A percentile compares a stretch with the other conserved stretches of the same genome.
Conservation (phyloP, 1,140 invertebrate species). For the Stenopsyche tienmushanensis region DNA sequence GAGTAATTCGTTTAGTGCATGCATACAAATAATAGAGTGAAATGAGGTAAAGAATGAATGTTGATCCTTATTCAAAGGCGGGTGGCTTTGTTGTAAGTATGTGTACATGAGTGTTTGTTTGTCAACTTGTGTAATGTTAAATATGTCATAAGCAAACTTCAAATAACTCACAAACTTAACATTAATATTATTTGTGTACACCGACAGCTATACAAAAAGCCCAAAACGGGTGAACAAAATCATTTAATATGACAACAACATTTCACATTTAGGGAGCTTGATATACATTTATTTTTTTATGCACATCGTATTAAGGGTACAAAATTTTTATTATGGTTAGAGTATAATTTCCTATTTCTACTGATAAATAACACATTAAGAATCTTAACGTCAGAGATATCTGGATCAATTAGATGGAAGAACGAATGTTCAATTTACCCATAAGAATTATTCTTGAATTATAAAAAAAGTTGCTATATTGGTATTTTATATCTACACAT, state of each 20-base stretch:
- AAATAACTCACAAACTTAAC: conserved; percentile 12
- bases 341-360: conserved; percentile 22
- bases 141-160: conserved; percentile 2
- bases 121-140: conserved; percentile 5
- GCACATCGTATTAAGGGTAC: conserved; percentile 9
- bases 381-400: conserved; percentile 11
- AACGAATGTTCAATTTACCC: conserved; percentile 14
- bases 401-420: conserved; percentile 16
- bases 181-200: conserved; percentile 8
- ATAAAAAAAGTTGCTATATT: conserved; percentile 15
- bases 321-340: conserved; percentile 14
- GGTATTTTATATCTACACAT: conserved; percentile 11
- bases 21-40: background rate
- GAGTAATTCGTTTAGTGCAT: background rate
- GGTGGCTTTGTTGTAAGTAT: background rate
- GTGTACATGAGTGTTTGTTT: conserved; percentile 3
- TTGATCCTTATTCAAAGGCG: background rate
- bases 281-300: conserved; percentile 16
- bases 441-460: conserved; percentile 10
- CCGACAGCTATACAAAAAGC: conserved; percentile 15
- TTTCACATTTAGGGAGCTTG: conserved; percentile 18
- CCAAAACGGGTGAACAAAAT: conserved; percentile 4
- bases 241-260: conserved; percentile 12
- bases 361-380: conserved; percentile 24
- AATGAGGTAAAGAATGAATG: background rate